Evolutionary conservation across 2,888 invertebrate species (phyloP).

Genomic region (Anoncus sp.): DNA sequence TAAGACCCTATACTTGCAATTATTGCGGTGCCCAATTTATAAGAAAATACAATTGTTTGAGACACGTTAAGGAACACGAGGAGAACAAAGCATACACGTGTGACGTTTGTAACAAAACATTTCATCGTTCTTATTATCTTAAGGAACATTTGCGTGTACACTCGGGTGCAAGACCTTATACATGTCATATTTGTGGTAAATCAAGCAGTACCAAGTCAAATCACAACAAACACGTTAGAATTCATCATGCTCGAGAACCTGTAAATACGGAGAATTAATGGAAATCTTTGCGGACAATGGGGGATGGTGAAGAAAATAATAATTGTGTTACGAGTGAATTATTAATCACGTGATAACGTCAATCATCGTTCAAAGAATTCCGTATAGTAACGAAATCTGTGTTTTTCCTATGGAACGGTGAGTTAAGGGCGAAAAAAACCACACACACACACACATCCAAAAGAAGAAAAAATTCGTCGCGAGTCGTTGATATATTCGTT

Average conservation of each 20-base stretch:
- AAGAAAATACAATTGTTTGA: constrained; percentile 93
- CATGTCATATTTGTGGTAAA: constrained; percentile 95
- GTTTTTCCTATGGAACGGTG: too few species aligned
- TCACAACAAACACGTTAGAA: constrained; percentile 95
- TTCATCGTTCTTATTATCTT: constrained; percentile 94
- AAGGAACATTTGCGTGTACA: constrained; percentile 95
- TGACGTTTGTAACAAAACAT: constrained; percentile 91
- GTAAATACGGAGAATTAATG: constrained; percentile 91
- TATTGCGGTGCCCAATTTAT: constrained; percentile 96
- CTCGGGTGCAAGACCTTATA: constrained; percentile 91
- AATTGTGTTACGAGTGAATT: too few species aligned
- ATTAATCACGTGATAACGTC: too few species aligned
- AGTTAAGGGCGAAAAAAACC: too few species aligned
- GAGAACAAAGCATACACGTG: constrained; percentile 91
- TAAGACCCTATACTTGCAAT: constrained; percentile 94
- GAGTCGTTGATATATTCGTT: too few species aligned
- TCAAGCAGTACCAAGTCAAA: constrained; percentile 95
- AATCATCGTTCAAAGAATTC: too few species aligned
- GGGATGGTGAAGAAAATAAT: too few species aligned
- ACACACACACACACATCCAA: too few species aligned
- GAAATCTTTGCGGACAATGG: background rate
- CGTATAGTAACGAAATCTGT: too few species aligned
- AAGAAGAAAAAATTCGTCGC: too few species aligned
- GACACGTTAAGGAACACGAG: constrained; percentile 94
- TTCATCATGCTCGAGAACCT: constrained; percentile 94